These are phyloP conservation scores for Leucoraja erinaceus DNA, from an alignment of 2,113 vertebrate species.

Conservation along the genomic window DNA sequence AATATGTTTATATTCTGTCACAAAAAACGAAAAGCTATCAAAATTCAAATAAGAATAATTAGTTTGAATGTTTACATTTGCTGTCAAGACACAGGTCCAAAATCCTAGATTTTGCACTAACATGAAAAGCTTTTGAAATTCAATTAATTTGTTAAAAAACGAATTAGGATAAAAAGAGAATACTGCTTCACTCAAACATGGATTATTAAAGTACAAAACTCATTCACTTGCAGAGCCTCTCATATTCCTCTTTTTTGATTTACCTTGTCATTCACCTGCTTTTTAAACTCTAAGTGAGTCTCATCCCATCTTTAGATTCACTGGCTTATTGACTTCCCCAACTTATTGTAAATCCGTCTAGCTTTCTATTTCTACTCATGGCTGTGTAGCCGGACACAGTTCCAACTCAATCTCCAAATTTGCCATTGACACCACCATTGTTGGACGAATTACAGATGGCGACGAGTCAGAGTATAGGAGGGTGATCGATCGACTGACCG, in stretches of 20 bases:
- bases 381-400: too few relatives aligned
- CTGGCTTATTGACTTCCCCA: neutral
- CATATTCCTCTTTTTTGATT: neutral
- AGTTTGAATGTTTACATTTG: neutral
- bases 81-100: neutral
- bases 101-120: neutral
- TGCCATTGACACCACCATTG: too few relatives aligned
- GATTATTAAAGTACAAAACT: neutral
- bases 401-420: too few relatives aligned
- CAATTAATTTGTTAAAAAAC: constrained; percentile 16
- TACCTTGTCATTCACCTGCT: neutral
- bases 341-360: neutral
- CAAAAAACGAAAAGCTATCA: neutral
- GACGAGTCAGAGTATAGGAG: too few relatives aligned
- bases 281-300: neutral
- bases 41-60: neutral
- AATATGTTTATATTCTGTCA: too few relatives aligned
- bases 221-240: neutral
- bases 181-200: too few relatives aligned
- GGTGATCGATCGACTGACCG: too few relatives aligned
- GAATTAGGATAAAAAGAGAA: neutral
- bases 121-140: neutral
- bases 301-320: neutral
- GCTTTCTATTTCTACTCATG: too few relatives aligned
- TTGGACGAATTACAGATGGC: too few relatives aligned